These are phyloP conservation scores for Drosophila pegasa DNA, from an alignment of 2,888 invertebrate genomes.

Conservation along the genomic window DNA sequence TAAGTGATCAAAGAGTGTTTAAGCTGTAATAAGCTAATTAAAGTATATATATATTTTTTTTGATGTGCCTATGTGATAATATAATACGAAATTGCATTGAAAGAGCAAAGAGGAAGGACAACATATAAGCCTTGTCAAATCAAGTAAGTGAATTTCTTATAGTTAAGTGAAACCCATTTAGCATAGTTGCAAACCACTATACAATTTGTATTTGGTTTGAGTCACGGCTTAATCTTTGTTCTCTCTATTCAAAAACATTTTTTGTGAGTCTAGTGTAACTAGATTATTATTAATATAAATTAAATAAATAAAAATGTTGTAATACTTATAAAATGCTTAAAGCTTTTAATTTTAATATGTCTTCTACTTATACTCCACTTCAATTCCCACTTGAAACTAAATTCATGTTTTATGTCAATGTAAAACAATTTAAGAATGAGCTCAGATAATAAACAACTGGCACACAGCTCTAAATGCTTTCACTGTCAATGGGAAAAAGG, in stretches of 20 bases:
- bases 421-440: conserved; percentile 50
- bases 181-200: background rate
- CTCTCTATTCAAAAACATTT: background rate
- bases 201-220: background rate
- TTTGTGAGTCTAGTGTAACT: background rate
- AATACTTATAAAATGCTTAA: too few relatives aligned
- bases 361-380: background rate
- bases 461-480: conserved; percentile 31
- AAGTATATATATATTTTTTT: background rate
- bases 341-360: too few relatives aligned
- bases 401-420: conserved; percentile 15
- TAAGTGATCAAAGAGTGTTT: background rate
- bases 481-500: conserved; percentile 23
- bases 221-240: background rate
- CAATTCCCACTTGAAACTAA: background rate
- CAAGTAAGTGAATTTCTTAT: background rate
- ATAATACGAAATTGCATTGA: background rate
- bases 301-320: too few relatives aligned
- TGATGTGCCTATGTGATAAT: background rate
- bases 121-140: background rate
- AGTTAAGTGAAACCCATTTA: background rate
- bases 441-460: conserved; percentile 48
- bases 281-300: too few relatives aligned
- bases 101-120: background rate
- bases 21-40: too few relatives aligned